Evolutionary conservation across 2,113 vertebrate genomes (phyloP), one percentile per base, ranked within the genome.

Genomic region (Phalacrocorax carbo): DNA sequence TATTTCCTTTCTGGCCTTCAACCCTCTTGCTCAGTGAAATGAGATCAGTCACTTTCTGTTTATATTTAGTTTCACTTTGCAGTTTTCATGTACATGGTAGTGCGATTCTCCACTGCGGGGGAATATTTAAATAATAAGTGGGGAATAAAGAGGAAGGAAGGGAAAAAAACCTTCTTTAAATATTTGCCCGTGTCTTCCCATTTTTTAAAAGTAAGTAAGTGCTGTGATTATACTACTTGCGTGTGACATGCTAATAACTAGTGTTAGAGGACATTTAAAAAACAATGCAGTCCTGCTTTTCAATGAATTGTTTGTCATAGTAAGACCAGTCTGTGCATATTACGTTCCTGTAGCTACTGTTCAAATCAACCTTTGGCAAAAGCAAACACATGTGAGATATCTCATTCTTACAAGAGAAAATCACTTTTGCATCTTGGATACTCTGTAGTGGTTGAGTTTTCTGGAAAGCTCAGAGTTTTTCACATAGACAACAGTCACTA

Each of bases 1-100:
- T 96, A 88, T 96, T 97, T 97, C 86, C 84, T 95, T 94, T 94
- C 88, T 95, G 94, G 94, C 88, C 92, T 94, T 95, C 97, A 93
- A 89, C 93, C 70, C 86, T 86, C 86, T 84, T 87, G 72, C 57
- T 96, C 86, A 87, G 89, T 94, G 94, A 95, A 96, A 95, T 92
- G 62, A 95, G 81, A 93, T 95, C 93, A 91, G 93, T 95, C 78
- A 82, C 73, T 84, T 95, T 91, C 86, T 96, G 94, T 96, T 96
- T 97, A 94, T 96, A 94, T 79, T 82, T 77, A 54, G 73, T 97
- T 97, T 96, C 93, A 87, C 73, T 97, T 94, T 62, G 57, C 91
- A 90, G 66, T 94, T 91, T 91, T 96, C 40, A 4, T 76, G 52
- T 36, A 51, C 0, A 4, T 49, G 10, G 10, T 89, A 62, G 73